These are phyloP conservation scores for Drosophila quadrilineata DNA, from an alignment of 1,140 invertebrate genomes.

Conservation along the genomic window DNA sequence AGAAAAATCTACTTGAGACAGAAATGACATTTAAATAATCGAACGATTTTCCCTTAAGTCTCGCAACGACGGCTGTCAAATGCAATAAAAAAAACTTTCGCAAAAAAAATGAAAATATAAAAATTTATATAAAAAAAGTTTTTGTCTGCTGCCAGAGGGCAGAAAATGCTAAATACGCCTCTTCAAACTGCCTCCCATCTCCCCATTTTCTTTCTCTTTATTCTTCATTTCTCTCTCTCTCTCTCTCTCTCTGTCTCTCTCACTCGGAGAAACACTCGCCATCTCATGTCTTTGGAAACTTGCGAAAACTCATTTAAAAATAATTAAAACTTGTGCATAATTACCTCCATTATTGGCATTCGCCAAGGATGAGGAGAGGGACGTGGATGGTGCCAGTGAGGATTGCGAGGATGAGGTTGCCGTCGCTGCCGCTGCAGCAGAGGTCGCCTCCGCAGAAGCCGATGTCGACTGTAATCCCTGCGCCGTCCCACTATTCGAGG, in stretches of 20 bases:
- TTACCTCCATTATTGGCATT: conserved; percentile 81
- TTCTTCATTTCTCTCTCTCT: conserved; percentile 1
- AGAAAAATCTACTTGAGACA: no score
- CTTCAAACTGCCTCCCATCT: no score
- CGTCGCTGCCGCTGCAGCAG: conserved; percentile 46
- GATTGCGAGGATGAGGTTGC: conserved; percentile 68
- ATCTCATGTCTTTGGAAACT: conserved; percentile 39
- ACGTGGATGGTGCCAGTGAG: conserved; percentile 61
- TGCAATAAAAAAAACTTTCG: conserved; percentile 48
- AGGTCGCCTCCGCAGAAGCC: conserved; percentile 65
- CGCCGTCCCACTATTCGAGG: conserved; percentile 67
- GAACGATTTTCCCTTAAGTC: conserved; percentile 8
- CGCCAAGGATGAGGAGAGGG: conserved; percentile 75
- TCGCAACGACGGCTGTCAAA: conserved; percentile 40
- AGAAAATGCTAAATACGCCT: conserved; percentile 23
- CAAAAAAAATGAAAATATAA: conserved; percentile 9
- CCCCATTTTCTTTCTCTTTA: conserved; percentile 13
- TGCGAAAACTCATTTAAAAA: conserved; percentile 81
- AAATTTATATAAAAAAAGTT: conserved; percentile 52
- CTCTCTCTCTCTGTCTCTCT: neutral
- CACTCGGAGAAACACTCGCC: no score
- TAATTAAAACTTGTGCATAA: conserved; percentile 81
- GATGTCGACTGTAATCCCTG: conserved; percentile 69
- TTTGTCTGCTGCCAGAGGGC: conserved; percentile 36
- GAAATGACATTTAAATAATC: conserved; percentile 56